phyloP scores from a whole-genome alignment of 2,888 invertebrate species.

The Drosophila setosimentum region DNA sequence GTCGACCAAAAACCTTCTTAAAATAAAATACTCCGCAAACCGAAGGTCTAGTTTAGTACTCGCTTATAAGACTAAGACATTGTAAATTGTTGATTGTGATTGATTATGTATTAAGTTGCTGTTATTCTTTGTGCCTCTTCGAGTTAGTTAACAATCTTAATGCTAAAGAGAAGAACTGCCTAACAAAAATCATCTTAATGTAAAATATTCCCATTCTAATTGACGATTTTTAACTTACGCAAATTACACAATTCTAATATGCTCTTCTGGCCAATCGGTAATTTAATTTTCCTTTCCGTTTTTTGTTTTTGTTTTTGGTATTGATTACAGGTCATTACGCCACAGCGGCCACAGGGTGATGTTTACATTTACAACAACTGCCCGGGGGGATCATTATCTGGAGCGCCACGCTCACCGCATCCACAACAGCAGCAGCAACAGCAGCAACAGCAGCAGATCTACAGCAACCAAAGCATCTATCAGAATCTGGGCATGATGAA shows the following conservation, averaged over 20 bases:
- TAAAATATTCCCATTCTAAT: background rate
- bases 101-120: background rate
- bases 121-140: background rate
- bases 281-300: background rate
- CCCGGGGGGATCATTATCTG: slow-evolving; percentile 81
- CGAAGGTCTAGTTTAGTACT: no score
- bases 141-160: no score
- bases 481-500: slow-evolving; percentile 83
- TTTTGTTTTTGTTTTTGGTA: background rate
- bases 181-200: background rate
- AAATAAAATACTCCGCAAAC: background rate
- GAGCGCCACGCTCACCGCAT: slow-evolving; percentile 43
- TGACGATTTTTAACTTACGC: background rate
- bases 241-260: background rate
- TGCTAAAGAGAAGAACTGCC: no score
- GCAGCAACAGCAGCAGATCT: slow-evolving; percentile 68
- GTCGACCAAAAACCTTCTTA: background rate
- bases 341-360: slow-evolving; percentile 89
- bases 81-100: no score
- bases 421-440: slow-evolving; percentile 57
- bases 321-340: slow-evolving; percentile 88
- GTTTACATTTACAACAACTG: slow-evolving; percentile 91
- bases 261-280: background rate
- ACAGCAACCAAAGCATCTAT: slow-evolving; percentile 79
- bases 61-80: no score